Conservation (phyloP, 1,140 invertebrate species). For the Cephus cinctus region DNA sequence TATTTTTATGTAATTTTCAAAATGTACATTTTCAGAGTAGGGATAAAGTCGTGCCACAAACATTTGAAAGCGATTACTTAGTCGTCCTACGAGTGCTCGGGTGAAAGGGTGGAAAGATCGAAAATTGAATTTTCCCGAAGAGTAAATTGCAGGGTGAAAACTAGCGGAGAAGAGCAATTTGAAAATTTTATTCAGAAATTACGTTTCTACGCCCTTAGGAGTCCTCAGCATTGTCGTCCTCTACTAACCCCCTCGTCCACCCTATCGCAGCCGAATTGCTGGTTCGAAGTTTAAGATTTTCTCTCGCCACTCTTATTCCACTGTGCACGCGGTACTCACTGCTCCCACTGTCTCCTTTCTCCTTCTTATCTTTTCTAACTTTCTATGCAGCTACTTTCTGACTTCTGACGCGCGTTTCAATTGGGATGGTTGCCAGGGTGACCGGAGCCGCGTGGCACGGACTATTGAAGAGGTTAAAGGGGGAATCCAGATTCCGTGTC, state of each 20-base stretch:
- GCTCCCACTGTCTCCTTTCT: constrained; percentile 8
- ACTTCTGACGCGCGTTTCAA: constrained; percentile 51
- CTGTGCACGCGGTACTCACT: constrained; percentile 15
- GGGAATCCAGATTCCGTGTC: no score
- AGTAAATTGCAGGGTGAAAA: no score
- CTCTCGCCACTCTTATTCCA: constrained; percentile 19
- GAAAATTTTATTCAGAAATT: constrained; percentile 12
- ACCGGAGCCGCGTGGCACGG: constrained; percentile 49
- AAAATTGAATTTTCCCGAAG: constrained; percentile 4
- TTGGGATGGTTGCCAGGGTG: constrained; percentile 50
- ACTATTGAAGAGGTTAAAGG: constrained; percentile 53
- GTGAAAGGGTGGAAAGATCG: neutral
- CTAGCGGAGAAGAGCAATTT: neutral
- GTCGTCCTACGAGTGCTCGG: no score
- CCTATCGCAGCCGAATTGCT: constrained; percentile 34
- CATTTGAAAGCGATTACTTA: no score
- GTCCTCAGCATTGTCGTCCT: neutral
- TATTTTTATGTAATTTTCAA: no score
- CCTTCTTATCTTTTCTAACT: constrained; percentile 30
- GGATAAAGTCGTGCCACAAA: no score
- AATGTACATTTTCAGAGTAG: no score
- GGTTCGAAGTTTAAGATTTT: constrained; percentile 53
- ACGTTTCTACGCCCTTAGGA: neutral
- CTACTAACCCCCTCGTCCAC: constrained; percentile 15
- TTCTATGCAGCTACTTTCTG: constrained; percentile 31